Conservation (phyloP, 2,797 vertebrate genomes). For the Petrocephalus schoutedeni region DNA sequence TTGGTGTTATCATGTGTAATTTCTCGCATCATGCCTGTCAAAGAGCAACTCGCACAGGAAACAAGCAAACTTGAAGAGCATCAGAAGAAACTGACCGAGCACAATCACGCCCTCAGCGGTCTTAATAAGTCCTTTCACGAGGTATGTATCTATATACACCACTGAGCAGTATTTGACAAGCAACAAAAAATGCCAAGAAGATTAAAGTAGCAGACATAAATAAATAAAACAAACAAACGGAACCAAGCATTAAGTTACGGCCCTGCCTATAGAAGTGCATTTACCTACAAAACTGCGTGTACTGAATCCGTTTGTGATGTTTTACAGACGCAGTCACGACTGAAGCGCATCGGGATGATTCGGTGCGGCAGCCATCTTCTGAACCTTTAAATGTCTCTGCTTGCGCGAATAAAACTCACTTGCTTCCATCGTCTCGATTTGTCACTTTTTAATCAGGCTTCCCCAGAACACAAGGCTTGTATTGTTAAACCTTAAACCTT, state of each 20-base stretch:
- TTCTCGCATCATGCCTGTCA: not conserved
- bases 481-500: not conserved
- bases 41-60: conserved; percentile 26
- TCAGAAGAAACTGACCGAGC: conserved; percentile 16
- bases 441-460: conserved; percentile 15
- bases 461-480: conserved; percentile 14
- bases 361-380: conserved; percentile 21
- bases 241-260: not conserved
- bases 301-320: not conserved
- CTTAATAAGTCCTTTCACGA: conserved; percentile 25
- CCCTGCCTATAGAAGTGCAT: not conserved
- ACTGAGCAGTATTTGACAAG: not conserved
- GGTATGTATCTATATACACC: not conserved
- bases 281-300: not conserved
- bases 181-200: not conserved
- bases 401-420: not conserved
- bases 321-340: conserved; percentile 25
- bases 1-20: not conserved
- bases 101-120: conserved; percentile 11
- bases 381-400: not conserved
- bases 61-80: conserved; percentile 18
- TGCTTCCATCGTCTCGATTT: not conserved
- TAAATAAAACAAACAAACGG: not conserved
- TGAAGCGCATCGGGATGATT: conserved; percentile 11
- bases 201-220: not conserved